Evolutionary conservation across 2,888 invertebrate genomes (phyloP), one percentile per base, ranked within the genome.

Genomic region (Tetrapedia diversipes): DNA sequence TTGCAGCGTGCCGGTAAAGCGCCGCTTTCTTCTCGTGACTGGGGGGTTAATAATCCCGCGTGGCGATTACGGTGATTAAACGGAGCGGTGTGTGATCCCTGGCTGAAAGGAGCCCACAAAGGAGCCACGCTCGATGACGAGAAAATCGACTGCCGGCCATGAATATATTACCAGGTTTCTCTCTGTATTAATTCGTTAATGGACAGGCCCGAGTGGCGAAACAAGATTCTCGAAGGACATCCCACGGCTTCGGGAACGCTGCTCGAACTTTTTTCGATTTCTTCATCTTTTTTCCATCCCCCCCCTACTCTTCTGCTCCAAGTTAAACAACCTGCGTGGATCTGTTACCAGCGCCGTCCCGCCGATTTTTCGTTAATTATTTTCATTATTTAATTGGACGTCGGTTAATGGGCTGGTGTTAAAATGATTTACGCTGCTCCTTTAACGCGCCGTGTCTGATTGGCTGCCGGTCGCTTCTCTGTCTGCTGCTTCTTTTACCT

Each of bases 11-110:
- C 43, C 66, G 34, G 67, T 76, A 77, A 77, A 54, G 66, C 64
- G 39, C 69, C 57, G 66, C 57, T 51, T 45, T 63, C 53, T 54
- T 51, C 43, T 65, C 60, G 7, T 19, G 34, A 34, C 7, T 22
- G 19, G 16, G n/a, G 49, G 68, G 61, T 71, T 81, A 71, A 79
- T 81, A 81, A 77, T 79, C 67, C 49, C 32, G 63, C 63, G 71
- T 49, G 29, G 59, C 65, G 70, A 76, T 71, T 76, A 73, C 73
- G 45, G 60, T 67, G 71, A 82, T 66, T 77, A 66, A 74, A 22
- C 39, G 56, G 57, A 34, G 41, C 24, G 71, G 57, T 47, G 61
- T 54, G 45, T 45, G 76, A 73, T 69, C 54, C 53, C 68, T 19
- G 69, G 51, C 16, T 47, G 27, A 51, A 63, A 64, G 32, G 68